Evolutionary conservation across 2,888 invertebrate species (phyloP).

Genomic region (Lycocerus yunnanus): DNA sequence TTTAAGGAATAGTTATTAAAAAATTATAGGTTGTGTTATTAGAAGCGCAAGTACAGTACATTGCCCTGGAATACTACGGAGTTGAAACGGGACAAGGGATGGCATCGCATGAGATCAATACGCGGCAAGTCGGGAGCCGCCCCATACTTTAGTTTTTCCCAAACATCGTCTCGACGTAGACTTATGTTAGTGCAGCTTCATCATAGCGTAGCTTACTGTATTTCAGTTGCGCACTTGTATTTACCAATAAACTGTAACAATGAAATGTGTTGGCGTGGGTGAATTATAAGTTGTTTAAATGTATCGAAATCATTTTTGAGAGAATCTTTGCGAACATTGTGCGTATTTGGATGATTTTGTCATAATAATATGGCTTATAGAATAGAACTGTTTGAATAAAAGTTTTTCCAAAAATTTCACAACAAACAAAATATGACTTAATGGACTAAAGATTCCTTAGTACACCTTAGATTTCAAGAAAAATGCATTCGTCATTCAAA

Average conservation of each 20-base stretch:
- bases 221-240: slow-evolving; percentile 21
- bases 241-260: background rate
- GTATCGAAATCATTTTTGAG: background rate
- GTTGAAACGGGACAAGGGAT: slow-evolving; percentile 32
- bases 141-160: slow-evolving; percentile 35
- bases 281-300: background rate
- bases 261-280: background rate
- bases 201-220: slow-evolving; percentile 27
- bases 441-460: background rate
- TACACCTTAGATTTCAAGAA: background rate
- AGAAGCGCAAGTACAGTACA: slow-evolving; percentile 30
- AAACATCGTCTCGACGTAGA: slow-evolving; percentile 32
- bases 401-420: background rate
- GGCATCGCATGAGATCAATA: slow-evolving; percentile 36
- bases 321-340: background rate
- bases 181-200: slow-evolving; percentile 28
- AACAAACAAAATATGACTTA: background rate
- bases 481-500: background rate
- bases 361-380: background rate
- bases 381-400: background rate
- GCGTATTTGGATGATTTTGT: background rate
- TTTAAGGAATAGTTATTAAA: background rate
- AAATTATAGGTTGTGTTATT: background rate
- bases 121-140: slow-evolving; percentile 35
- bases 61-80: slow-evolving; percentile 29